These are phyloP conservation scores for Bombyx mori DNA, from an alignment of 1,140 invertebrate species.

Conservation along the genomic window ASM3026992v2 NC_085120.1:378001-378500, in stretches of 20 bases:
- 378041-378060: constrained; percentile 13
- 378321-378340: constrained; percentile 21
- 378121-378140: neutral
- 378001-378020: constrained; percentile 10
- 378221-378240: constrained; percentile 1
- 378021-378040: constrained; percentile 10
- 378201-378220: constrained; percentile 1
- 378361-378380: constrained; percentile 16
- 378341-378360: constrained; percentile 16
- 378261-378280: constrained; percentile 11
- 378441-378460: constrained; percentile 10
- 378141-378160: constrained; percentile 7
- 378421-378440: constrained; percentile 8
- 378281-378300: constrained; percentile 19
- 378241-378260: neutral
- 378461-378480: constrained; percentile 11
- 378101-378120: neutral
- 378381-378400: constrained; percentile 12
- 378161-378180: constrained; percentile 17
- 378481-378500: constrained; percentile 10
- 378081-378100: neutral
- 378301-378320: constrained; percentile 14
- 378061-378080: constrained; percentile 1
- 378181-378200: constrained; percentile 15
- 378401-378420: constrained; percentile 10